A percentile compares a stretch with the other conserved stretches of the same genome.
These are phyloP conservation scores for Aplocera efformata DNA, from an alignment of 2,888 invertebrate genomes.

Conservation along the genomic window DNA sequence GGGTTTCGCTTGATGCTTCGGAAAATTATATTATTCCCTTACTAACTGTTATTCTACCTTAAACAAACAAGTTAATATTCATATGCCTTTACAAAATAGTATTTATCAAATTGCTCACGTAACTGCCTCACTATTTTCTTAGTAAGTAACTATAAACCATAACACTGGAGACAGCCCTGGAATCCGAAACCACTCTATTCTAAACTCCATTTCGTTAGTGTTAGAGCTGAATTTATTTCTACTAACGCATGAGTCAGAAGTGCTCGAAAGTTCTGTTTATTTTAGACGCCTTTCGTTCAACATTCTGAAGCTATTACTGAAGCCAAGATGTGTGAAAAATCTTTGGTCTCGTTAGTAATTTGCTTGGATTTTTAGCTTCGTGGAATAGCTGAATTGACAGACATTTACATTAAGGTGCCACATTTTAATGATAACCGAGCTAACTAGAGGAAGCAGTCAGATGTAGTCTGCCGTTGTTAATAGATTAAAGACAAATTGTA, in stretches of 20 bases:
- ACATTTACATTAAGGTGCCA: no score
- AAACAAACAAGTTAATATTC: not conserved
- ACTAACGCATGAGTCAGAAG: constrained; percentile 31
- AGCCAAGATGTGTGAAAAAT: constrained; percentile 14
- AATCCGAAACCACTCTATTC: constrained; percentile 23
- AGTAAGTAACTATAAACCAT: constrained; percentile 1
- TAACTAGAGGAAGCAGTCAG: no score
- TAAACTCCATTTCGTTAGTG: constrained; percentile 21
- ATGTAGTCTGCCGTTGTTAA: no score
- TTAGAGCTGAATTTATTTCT: constrained; percentile 30
- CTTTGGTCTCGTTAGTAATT: constrained; percentile 12
- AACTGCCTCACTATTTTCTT: not conserved
- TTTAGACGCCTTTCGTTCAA: constrained; percentile 21
- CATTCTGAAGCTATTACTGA: constrained; percentile 17
- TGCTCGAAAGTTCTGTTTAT: constrained; percentile 30
- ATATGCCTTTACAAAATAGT: not conserved
- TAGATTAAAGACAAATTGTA: no score
- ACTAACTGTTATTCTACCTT: no score
- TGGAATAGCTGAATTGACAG: no score
- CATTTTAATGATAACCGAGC: no score
- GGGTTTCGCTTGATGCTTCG: not conserved
- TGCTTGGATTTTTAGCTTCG: not conserved
- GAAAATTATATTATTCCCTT: not conserved
- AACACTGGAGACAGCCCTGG: constrained; percentile 28
- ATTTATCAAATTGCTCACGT: not conserved